These are phyloP conservation scores for Phymanthus crucifer DNA, from an alignment of 92 coral and sea anemone genomes.

Conservation along the genomic window DNA sequence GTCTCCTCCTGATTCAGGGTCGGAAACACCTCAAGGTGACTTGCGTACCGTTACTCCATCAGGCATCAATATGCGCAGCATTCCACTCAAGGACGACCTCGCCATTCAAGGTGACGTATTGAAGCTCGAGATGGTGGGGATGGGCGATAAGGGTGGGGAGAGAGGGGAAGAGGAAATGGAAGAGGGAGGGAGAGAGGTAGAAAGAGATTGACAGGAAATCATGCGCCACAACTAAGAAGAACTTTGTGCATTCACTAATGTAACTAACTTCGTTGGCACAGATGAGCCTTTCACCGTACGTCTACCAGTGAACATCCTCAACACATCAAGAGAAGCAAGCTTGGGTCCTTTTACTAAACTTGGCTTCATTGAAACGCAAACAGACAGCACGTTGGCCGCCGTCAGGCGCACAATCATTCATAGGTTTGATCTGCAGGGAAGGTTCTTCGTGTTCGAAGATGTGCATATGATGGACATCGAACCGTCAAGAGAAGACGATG, in stretches of 20 bases:
- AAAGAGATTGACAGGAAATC: no score
- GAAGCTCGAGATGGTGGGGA: not conserved
- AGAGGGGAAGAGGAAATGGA: no score
- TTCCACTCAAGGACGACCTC: slow-evolving; percentile 45
- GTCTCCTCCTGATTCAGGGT: slow-evolving; percentile 51
- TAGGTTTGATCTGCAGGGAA: slow-evolving; percentile 34
- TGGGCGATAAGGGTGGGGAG: no score
- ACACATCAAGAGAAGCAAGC: slow-evolving; percentile 28
- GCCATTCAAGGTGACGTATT: slow-evolving; percentile 49
- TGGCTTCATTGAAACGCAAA: slow-evolving; percentile 63
- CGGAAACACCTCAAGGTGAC: slow-evolving; percentile 41
- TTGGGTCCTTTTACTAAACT: slow-evolving; percentile 57
- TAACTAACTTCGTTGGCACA: not conserved
- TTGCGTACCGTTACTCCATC: slow-evolving; percentile 45
- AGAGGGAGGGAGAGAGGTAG: no score
- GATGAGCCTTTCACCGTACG: slow-evolving; percentile 65
- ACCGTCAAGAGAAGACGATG: slow-evolving; percentile 43
- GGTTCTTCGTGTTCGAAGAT: slow-evolving; percentile 57
- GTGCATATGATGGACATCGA: slow-evolving; percentile 58
- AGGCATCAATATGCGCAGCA: slow-evolving; percentile 3
- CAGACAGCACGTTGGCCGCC: slow-evolving; percentile 48
- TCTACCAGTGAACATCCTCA: slow-evolving; percentile 70
- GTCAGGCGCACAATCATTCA: slow-evolving; percentile 33
- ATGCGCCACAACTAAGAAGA: no score
- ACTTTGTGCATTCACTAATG: no score